Base-by-base conservation (phyloP, 2,888 invertebrate species). In the Keiferia lycopersicella region DNA sequence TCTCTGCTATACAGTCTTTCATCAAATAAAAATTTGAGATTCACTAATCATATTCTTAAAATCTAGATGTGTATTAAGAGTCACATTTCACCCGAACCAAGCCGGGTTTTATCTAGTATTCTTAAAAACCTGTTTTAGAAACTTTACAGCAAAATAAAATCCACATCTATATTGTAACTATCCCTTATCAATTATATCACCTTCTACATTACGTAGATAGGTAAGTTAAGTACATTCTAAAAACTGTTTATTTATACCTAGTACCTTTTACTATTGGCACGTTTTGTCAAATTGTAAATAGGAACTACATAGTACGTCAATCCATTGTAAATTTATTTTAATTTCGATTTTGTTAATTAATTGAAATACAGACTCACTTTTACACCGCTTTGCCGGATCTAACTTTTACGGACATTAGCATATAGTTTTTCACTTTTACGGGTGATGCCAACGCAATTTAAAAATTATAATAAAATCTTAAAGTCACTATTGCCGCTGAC, bases 181-280 rank as follows among this genome's bases (percentile, higher is more conserved):
- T 16, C 16, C n/a, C 3, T 45, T 16, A 45, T 1, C 45, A 45
- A 45, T n/a, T 16, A 45, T 11, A 16, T 45, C 34, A 45, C 45
- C 12, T 41, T 41, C 3, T 39, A 12, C 14, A 8, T 34, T 8
- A 34, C 7, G 34, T 41, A 41, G n/a, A n/a, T 41, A 41, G n/a
- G 41, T 41, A 41, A 1, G n/a, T 41, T 14, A 2, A 12, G n/a
- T n/a, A n/a, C 14, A 41, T 41, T 11, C n/a, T 16, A 45, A 45
- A 2, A 45, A 45, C 45, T 45, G 1, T 41, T 14, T 45, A n/a
- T 45, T n/a, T 16, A 8, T 16, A n/a, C n/a, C n/a, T n/a, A 45
- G 45, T 45, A 45, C 16, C 45, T n/a, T n/a, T n/a, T n/a, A 45
- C 45, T 26, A 45, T 16, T 45, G 45, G 45, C 45, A 45, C 45